Conservation (phyloP, 2,113 vertebrate species). For the Stegostoma tigrinum region DNA sequence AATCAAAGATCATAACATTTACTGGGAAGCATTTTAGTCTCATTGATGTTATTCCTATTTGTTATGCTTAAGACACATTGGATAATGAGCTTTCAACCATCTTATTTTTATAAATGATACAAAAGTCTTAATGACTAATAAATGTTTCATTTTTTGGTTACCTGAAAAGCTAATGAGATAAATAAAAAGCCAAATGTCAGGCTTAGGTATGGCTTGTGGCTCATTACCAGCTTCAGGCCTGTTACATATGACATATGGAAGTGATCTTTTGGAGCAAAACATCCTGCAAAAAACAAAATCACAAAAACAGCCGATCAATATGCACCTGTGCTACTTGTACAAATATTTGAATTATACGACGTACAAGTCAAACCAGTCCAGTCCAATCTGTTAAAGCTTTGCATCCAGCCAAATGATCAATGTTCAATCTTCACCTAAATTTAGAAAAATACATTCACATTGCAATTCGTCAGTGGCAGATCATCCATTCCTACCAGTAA, state of each 20-base stretch:
- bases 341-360: neutral
- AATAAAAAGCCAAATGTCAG: slow-evolving; percentile 53
- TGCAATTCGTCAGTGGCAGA: neutral
- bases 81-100: neutral
- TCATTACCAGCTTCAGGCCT: slow-evolving; percentile 44
- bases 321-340: neutral
- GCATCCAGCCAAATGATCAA: neutral
- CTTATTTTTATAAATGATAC: neutral
- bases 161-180: slow-evolving; percentile 55
- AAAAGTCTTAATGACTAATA: neutral
- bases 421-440: neutral
- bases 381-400: neutral
- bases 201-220: slow-evolving; percentile 48
- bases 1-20: neutral
- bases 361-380: neutral
- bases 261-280: slow-evolving; percentile 42
- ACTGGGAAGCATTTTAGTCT: neutral
- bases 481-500: neutral
- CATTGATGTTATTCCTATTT: neutral
- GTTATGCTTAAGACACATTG: neutral
- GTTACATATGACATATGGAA: slow-evolving; percentile 44
- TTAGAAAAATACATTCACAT: neutral
- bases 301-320: neutral
- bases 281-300: slow-evolving; percentile 42
- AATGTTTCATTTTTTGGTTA: slow-evolving; percentile 35